Evolutionary conservation across 30 jellyfish, hydroid and myxozoan species (phyloP).

Genomic region (Haliclystus octoradiatus): DNA sequence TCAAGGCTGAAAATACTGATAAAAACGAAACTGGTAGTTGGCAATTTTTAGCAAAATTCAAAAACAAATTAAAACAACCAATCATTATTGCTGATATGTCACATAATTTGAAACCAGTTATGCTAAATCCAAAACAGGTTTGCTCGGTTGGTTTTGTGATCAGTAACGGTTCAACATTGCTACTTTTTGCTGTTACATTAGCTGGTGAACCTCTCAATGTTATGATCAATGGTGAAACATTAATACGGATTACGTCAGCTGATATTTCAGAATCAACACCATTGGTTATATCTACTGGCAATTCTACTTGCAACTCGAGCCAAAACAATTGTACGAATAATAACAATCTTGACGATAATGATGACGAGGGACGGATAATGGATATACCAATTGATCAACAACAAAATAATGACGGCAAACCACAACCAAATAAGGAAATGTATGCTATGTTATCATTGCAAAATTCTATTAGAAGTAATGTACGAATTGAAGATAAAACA

Average conservation of each 20-base stretch:
- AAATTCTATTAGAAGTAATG: conserved; percentile 19
- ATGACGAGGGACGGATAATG: background rate
- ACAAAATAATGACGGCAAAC: background rate
- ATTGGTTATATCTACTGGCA: background rate
- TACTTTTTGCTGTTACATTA: conserved; percentile 52
- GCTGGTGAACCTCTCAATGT: conserved; percentile 42
- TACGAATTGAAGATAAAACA: conserved; percentile 22
- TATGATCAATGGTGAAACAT: conserved; percentile 53
- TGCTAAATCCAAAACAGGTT: conserved; percentile 49
- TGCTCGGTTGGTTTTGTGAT: conserved; percentile 77
- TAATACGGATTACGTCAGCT: background rate
- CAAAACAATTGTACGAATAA: background rate
- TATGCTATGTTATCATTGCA: conserved; percentile 32
- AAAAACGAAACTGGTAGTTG: background rate
- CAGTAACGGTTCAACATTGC: conserved; percentile 37
- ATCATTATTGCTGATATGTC: conserved; percentile 62
- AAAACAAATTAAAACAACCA: conserved; percentile 56
- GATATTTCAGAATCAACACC: background rate
- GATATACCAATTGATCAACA: background rate
- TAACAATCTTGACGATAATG: background rate
- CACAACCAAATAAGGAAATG: background rate
- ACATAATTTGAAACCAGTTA: conserved; percentile 54
- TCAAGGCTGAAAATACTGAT: background rate
- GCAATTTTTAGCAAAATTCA: conserved; percentile 43
- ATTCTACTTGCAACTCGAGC: background rate